A percentile compares a stretch with the other conserved stretches of the same genome.
Evolutionary conservation across 2,888 invertebrate species (phyloP).

Genomic region (Cryptocephalus primarius): DNA sequence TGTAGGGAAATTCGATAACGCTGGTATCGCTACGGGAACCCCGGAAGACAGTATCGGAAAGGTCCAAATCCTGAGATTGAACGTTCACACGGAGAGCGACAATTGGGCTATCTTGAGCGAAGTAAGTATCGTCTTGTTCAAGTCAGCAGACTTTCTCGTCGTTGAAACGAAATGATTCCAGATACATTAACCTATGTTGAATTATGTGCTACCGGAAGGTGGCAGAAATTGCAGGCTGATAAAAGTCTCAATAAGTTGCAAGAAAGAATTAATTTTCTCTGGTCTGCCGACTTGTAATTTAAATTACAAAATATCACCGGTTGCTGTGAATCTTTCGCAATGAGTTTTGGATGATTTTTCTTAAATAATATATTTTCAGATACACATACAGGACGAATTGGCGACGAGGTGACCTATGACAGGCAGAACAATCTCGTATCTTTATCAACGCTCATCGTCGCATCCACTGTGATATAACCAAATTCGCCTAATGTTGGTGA

Average conservation of each 20-base stretch:
- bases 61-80: constrained; percentile 61
- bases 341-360: too few species aligned
- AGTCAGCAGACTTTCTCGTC: neutral
- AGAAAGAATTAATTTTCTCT: too few species aligned
- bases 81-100: constrained; percentile 66
- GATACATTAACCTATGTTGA: too few species aligned
- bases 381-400: constrained; percentile 31
- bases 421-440: constrained; percentile 19
- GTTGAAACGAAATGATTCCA: too few species aligned
- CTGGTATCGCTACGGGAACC: constrained; percentile 69
- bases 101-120: constrained; percentile 90
- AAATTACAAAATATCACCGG: too few species aligned
- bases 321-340: too few species aligned
- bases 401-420: constrained; percentile 28
- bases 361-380: too few species aligned
- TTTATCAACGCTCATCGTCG: constrained; percentile 23
- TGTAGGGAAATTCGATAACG: constrained; percentile 61
- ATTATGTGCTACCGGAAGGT: too few species aligned
- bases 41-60: constrained; percentile 56
- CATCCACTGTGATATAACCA: constrained; percentile 26
- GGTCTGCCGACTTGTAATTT: too few species aligned
- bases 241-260: too few species aligned
- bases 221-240: too few species aligned
- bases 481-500: neutral
- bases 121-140: constrained; percentile 43